A percentile compares a stretch with the other conserved stretches of the same genome.
Conservation (phyloP, 35 echinoderm and acorn worm species). For the Apostichopus californicus region DNA sequence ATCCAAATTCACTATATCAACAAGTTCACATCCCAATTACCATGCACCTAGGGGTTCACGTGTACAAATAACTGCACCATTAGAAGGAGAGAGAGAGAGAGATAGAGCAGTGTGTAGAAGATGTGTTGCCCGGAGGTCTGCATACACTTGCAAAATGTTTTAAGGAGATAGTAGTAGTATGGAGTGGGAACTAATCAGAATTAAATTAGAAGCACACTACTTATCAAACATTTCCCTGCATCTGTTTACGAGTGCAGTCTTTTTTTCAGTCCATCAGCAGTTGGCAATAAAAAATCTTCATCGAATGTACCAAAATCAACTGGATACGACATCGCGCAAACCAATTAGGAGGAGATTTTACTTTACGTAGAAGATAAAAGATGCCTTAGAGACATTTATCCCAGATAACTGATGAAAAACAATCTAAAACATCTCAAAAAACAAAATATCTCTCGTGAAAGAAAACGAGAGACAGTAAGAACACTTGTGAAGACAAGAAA, state of each 20-base stretch:
- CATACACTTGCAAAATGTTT: neutral
- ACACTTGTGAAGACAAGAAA: neutral
- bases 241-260: too few relatives aligned
- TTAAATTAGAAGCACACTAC: slow-evolving; percentile 18
- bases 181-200: slow-evolving; percentile 20
- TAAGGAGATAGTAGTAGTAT: neutral
- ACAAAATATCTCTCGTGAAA: neutral
- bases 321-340: too few relatives aligned
- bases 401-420: slow-evolving; percentile 2
- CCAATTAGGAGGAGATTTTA: too few relatives aligned
- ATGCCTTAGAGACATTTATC: neutral
- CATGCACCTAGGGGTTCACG: neutral
- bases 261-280: too few relatives aligned
- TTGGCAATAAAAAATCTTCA: neutral
- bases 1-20: slow-evolving; percentile 11
- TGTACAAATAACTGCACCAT: slow-evolving; percentile 20
- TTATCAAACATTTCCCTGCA: too few relatives aligned
- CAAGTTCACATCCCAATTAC: slow-evolving; percentile 39
- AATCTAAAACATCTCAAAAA: neutral
- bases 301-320: neutral
- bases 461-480: neutral
- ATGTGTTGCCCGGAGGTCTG: slow-evolving; percentile 23
- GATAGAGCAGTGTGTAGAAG: neutral
- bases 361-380: too few relatives aligned
- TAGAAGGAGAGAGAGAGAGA: neutral